Conservation (phyloP, 1,140 invertebrate species). For the Penaeus chinensis region DNA sequence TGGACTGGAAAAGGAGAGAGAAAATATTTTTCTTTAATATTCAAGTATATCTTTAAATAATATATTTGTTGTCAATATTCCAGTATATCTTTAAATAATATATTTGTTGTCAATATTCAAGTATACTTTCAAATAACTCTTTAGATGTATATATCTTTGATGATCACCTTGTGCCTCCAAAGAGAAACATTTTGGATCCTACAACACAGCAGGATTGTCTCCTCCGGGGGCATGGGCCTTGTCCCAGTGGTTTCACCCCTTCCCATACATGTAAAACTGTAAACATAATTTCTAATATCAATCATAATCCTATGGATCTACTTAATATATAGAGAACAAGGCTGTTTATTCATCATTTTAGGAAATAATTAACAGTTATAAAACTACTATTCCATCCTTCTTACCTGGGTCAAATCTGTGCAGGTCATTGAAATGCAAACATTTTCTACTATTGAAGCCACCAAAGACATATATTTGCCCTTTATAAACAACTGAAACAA, state of each 20-base stretch:
- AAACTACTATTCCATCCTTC: conserved; percentile 19
- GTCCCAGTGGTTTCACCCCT: conserved; percentile 39
- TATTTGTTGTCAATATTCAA: too few relatives aligned
- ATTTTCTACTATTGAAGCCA: conserved; percentile 81
- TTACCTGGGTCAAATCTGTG: conserved; percentile 76
- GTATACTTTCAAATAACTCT: too few relatives aligned
- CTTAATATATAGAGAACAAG: neutral
- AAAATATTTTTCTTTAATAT: conserved; percentile 46
- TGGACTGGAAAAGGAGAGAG: conserved; percentile 24
- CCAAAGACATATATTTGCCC: conserved; percentile 87
- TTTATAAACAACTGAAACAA: conserved; percentile 78
- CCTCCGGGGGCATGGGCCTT: conserved; percentile 46
- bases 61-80: too few relatives aligned
- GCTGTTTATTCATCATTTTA: neutral
- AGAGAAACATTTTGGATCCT: conserved; percentile 46
- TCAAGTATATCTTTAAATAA: neutral
- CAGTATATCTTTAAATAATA: too few relatives aligned
- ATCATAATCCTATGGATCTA: neutral
- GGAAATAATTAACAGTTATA: too few relatives aligned
- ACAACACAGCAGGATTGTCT: conserved; percentile 53
- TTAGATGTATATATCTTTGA: too few relatives aligned
- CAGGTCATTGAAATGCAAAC: conserved; percentile 85
- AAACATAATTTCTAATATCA: neutral
- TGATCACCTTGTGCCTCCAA: conserved; percentile 45
- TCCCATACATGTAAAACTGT: conserved; percentile 30